Percentiles rank a stretch among this genome's conserved stretches.
These are phyloP conservation scores for Sphaeramia orbicularis DNA, from an alignment of 2,797 vertebrate genomes.

Conservation along the genomic window DNA sequence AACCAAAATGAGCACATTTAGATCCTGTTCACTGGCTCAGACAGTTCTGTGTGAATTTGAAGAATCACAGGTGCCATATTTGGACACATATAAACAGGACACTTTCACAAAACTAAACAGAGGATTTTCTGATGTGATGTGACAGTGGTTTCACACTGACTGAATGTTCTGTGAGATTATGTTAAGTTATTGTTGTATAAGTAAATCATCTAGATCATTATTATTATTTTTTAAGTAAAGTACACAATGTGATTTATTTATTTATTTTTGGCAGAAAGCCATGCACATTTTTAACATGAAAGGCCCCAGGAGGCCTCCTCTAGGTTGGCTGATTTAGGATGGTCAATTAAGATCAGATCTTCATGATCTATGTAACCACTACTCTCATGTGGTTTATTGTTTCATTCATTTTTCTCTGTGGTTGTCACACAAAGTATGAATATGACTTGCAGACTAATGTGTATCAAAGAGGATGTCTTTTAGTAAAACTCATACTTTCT, in stretches of 20 bases:
- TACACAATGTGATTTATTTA: background rate
- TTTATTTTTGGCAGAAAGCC: background rate
- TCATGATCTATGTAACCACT: background rate
- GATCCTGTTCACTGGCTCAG: constrained; percentile 3
- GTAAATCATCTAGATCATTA: background rate
- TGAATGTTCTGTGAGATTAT: background rate
- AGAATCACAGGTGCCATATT: constrained; percentile 41
- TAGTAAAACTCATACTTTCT: background rate
- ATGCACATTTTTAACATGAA: constrained; percentile 5
- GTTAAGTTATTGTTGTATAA: too few relatives aligned
- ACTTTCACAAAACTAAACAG: constrained; percentile 4
- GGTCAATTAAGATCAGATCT: background rate
- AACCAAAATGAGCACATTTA: constrained; percentile 7
- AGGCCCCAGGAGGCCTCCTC: background rate
- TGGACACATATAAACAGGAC: constrained; percentile 2
- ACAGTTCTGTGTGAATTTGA: background rate
- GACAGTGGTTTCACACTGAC: background rate
- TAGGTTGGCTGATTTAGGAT: background rate
- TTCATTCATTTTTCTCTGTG: background rate
- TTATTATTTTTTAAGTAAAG: background rate
- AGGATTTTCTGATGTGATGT: constrained; percentile 8
- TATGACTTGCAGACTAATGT: too few relatives aligned
- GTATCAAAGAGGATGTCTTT: too few relatives aligned
- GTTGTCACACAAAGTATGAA: background rate
- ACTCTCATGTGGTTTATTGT: background rate